phyloP scores from a whole-genome alignment of 1,140 invertebrate species.

The Oedothorax gibbosus region DNA sequence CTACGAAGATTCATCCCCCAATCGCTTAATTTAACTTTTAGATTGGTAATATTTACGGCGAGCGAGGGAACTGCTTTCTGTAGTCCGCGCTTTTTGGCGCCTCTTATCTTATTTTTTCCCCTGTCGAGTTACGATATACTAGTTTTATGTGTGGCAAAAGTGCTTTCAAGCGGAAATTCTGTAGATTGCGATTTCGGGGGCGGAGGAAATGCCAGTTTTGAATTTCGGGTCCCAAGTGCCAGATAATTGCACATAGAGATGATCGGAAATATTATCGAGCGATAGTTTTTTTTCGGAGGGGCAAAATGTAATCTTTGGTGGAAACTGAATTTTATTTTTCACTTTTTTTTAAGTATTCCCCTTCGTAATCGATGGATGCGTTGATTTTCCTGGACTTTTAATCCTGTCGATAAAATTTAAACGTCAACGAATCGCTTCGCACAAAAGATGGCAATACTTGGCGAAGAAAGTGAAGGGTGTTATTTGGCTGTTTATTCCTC shows the following conservation, averaged over 20 bases:
- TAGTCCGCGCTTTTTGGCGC: neutral
- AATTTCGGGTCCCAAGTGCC: slow-evolving; percentile 50
- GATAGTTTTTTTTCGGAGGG: slow-evolving; percentile 39
- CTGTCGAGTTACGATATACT: slow-evolving; percentile 23
- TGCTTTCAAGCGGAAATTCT: slow-evolving; percentile 56
- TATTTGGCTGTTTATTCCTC: too few species aligned
- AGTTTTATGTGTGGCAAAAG: slow-evolving; percentile 58
- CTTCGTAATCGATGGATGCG: too few species aligned
- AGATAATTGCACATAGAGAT: slow-evolving; percentile 61
- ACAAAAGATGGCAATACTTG: too few species aligned
- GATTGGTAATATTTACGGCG: neutral
- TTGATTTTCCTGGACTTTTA: too few species aligned
- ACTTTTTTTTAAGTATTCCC: too few species aligned
- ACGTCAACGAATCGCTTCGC: too few species aligned
- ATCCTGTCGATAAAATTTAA: too few species aligned
- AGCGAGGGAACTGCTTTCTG: neutral
- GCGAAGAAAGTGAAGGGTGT: too few species aligned
- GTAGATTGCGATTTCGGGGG: slow-evolving; percentile 54
- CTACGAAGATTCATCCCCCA: slow-evolving; percentile 13
- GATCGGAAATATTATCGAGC: slow-evolving; percentile 60
- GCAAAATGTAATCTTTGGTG: slow-evolving; percentile 55
- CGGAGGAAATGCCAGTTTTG: slow-evolving; percentile 48
- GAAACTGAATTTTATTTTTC: slow-evolving; percentile 43
- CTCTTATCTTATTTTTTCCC: neutral
- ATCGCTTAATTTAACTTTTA: slow-evolving; percentile 56